Evolutionary conservation across 2,888 invertebrate genomes (phyloP), one percentile per base, ranked within the genome.

Genomic region (Augiades crinisus): DNA sequence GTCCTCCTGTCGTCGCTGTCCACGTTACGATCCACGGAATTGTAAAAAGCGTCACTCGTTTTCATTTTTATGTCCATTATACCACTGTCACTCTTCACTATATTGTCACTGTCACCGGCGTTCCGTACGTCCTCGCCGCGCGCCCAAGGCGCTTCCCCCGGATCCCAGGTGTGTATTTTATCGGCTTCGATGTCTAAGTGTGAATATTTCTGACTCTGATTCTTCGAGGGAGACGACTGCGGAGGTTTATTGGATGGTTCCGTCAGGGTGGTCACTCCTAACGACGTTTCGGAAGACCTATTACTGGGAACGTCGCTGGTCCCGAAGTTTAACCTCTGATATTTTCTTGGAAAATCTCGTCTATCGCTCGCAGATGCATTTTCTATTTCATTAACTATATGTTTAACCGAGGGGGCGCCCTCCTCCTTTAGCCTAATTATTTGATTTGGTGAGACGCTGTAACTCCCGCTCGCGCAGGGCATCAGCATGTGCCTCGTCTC

Each of bases 371-470:
- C 78, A 16, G 84, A 81, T 4, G 83, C 83, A 61, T 73, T 84
- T 81, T 96, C 95, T 61, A 95, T 90, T 72, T 94, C 95, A 72
- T 91, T 92, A 31, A 95, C 93, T 63, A 94, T 92, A 63, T 93
- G 93, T 64, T 93, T 93, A 49, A 95, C 94, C 16, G 92, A 93
- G 16, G 91, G 88, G 38, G 89, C 85, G 47, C 90, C 91, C 57
- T 93, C 92, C 50, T 65, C 67, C 61, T 95, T 94, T 60, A 97
- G 90, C 66, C 96, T 94, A 57, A 96, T 93, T 67, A 96, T 96
- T 90, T 96, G 95, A 81, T 97, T 97, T 65, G 96, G 97, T 37
- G 97, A 96, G 19, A 97, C 96, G 76, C 96, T 96, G 81, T 97
- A 97, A 62, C 94, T 94, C 27, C 96, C 97, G 78, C 95, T 95